Conservation (phyloP, 2,797 vertebrate species). For the Bradypus variegatus region DNA sequence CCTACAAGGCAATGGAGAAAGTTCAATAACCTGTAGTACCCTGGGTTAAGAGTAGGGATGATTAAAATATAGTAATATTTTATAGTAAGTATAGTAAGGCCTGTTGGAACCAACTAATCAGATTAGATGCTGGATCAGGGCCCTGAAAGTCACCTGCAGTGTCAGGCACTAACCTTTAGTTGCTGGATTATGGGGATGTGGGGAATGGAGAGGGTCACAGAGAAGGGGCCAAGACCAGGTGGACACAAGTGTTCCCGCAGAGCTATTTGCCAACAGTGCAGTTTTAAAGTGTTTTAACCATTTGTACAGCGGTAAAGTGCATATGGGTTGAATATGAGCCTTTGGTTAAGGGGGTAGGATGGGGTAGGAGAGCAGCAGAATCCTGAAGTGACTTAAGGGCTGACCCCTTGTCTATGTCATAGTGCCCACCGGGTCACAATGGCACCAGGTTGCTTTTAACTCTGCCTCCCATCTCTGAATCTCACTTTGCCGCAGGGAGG, state of each 20-base stretch:
- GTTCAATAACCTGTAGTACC: background rate
- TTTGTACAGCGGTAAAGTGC: background rate
- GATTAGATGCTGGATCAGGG: background rate
- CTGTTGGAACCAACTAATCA: background rate
- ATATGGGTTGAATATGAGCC: background rate
- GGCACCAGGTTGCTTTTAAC: conserved; percentile 11
- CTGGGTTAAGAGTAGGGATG: background rate
- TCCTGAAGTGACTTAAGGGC: background rate
- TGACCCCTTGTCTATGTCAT: conserved; percentile 44
- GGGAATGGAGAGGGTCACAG: background rate
- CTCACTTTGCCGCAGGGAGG: conserved; percentile 65
- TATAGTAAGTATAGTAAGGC: too few species aligned
- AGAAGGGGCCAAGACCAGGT: background rate
- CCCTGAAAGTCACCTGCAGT: background rate
- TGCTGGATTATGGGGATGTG: background rate
- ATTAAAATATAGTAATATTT: background rate
- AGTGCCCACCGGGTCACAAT: conserved; percentile 57
- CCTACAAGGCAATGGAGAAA: background rate
- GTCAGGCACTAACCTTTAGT: background rate
- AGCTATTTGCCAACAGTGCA: background rate
- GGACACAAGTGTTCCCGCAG: background rate
- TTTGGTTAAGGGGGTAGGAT: background rate
- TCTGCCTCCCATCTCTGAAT: background rate
- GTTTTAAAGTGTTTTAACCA: background rate
- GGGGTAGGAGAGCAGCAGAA: background rate